Evolutionary conservation across 1,140 invertebrate species (phyloP), one percentile per base, ranked within the genome.

Genomic region (Drosophila pseudoananassae): DNA sequence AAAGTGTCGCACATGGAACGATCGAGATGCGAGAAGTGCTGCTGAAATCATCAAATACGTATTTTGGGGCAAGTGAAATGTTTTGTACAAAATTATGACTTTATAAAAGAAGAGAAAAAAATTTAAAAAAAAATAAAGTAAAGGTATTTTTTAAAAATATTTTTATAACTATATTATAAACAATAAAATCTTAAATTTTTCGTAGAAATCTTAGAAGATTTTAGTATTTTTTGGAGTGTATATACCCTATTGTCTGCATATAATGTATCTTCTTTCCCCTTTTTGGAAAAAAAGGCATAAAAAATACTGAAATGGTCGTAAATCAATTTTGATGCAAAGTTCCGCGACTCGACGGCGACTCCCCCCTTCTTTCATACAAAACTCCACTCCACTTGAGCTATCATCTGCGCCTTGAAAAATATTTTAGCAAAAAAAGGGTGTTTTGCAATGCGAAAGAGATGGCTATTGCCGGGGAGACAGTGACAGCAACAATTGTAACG

Each of bases 241-340:
- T 31, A 1, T 49, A 7, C 10, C 55, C 31, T 25, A 43, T 20
- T 27, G 61, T 29, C 17, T n/a, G 15, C 45, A 17, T 14, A 8
- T 36, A 31, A 46, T 50, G 49, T 29, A 36, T 27, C 61, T 36
- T 10, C 33, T 36, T 36, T 3, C 40, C 63, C 33, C 49, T 36
- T 29, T 10, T 27, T 5, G 6, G 6, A 27, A 27, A 27, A 55
- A 65, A 38, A 56, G 31, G 15, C 63, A 69, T 55, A 68, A 68
- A 55, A 70, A 60, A 64, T 74, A 66, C 58, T 59, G 56, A 55
- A 71, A 75, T 69, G 65, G 70, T 57, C 83, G 80, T 87, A 87
- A 87, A 87, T 87, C 83, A 88, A 82, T 82, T 87, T 81, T 71
- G 60, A 53, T 54, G 74, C 80, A 68, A 46, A 55, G 55, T 61